Evolutionary conservation across 2,888 invertebrate genomes (phyloP).

Genomic region (Zootermopsis nevadensis): DNA sequence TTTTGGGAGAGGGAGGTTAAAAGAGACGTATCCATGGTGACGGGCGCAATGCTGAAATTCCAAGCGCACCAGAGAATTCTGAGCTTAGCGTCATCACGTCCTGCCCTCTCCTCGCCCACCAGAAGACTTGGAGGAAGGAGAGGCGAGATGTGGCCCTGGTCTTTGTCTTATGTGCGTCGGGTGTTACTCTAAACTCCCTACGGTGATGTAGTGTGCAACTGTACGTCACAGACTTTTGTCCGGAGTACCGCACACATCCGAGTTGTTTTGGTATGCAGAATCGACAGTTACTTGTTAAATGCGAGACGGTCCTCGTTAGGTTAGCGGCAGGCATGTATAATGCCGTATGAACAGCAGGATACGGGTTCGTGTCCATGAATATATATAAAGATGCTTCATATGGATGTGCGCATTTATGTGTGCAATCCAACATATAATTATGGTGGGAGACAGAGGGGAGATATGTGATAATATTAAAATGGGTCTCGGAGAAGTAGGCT

Average conservation of each 20-base stretch:
- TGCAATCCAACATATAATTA: no score
- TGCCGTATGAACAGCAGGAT: no score
- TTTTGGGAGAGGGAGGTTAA: slow-evolving; percentile 24
- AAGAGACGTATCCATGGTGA: slow-evolving; percentile 37
- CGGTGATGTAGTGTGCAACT: not conserved
- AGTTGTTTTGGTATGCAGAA: not conserved
- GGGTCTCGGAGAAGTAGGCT: no score
- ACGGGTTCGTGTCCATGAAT: no score
- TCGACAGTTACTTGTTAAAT: no score
- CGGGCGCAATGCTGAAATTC: slow-evolving; percentile 36
- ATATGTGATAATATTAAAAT: no score
- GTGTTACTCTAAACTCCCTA: not conserved
- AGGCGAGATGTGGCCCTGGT: slow-evolving; percentile 2
- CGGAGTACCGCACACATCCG: not conserved
- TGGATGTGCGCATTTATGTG: no score
- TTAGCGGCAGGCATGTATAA: no score
- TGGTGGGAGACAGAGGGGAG: no score
- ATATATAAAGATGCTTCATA: no score
- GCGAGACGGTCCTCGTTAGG: no score
- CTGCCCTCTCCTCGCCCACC: not conserved
- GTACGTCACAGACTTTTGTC: not conserved
- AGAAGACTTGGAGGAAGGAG: not conserved
- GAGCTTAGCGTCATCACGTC: slow-evolving; percentile 18
- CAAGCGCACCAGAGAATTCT: slow-evolving; percentile 35
- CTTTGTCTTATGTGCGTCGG: slow-evolving; percentile 13